phyloP scores from a whole-genome alignment of 2,113 vertebrate genomes.

The Microtus pennsylvanicus region DNA sequence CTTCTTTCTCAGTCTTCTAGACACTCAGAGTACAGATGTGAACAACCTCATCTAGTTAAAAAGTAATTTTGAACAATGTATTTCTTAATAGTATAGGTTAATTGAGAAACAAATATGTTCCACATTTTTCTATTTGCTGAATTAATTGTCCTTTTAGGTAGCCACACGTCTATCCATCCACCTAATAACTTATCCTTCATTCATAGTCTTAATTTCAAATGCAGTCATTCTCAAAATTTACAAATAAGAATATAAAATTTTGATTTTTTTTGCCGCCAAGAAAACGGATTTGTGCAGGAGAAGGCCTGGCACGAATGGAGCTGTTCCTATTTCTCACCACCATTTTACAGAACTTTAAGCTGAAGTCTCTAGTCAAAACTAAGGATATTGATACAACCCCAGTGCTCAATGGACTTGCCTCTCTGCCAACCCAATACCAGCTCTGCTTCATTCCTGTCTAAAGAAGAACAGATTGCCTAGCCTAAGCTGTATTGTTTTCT shows the following conservation, averaged over 20 bases:
- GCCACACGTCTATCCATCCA: not conserved
- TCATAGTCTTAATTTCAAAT: not conserved
- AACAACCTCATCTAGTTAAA: not conserved
- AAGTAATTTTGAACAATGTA: too few species aligned
- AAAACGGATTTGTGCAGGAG: constrained; percentile 79
- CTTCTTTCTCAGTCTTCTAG: not conserved
- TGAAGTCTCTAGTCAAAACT: constrained; percentile 70
- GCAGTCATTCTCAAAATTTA: not conserved
- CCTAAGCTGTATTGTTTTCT: too few species aligned
- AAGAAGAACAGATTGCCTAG: not conserved
- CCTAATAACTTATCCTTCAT: not conserved
- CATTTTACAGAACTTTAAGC: constrained; percentile 82
- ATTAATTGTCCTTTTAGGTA: too few species aligned
- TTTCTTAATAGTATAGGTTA: not conserved
- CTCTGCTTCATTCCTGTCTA: constrained; percentile 73
- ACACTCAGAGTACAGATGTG: not conserved
- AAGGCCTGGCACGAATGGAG: constrained; percentile 82
- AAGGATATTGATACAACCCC: constrained; percentile 52
- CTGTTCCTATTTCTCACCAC: constrained; percentile 79
- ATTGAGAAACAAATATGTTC: too few species aligned
- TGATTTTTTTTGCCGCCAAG: constrained; percentile 43
- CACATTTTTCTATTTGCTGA: not conserved
- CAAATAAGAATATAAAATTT: not conserved
- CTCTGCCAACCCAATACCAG: accelerated
- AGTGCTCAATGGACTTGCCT: accelerated